phyloP scores from a whole-genome alignment of 2,888 invertebrate genomes.

The Biston stratarius region DNA sequence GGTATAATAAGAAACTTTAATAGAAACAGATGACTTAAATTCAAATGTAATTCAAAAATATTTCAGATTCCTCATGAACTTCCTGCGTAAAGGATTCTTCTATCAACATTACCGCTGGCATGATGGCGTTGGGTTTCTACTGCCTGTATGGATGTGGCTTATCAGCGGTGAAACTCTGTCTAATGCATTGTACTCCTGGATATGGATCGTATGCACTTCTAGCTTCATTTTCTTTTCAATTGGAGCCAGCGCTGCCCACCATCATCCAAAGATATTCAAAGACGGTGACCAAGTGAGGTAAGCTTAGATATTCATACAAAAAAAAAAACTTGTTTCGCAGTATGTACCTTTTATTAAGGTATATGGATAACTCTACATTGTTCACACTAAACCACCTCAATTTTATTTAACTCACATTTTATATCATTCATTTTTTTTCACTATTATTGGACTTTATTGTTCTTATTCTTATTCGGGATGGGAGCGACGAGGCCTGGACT shows the following conservation, averaged over 20 bases:
- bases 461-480: too few relatives aligned
- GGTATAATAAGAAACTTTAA: too few relatives aligned
- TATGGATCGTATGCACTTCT: conserved; percentile 81
- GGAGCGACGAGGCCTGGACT: too few relatives aligned
- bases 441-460: too few relatives aligned
- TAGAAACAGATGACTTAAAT: too few relatives aligned
- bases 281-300: conserved; percentile 81
- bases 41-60: background rate
- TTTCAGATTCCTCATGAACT: conserved; percentile 63
- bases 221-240: conserved; percentile 88
- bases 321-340: too few relatives aligned
- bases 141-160: conserved; percentile 76
- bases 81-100: conserved; percentile 62
- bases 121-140: conserved; percentile 64
- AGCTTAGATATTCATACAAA: too few relatives aligned
- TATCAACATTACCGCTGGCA: conserved; percentile 69
- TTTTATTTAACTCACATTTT: too few relatives aligned
- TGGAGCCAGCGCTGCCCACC: conserved; percentile 91
- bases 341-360: too few relatives aligned
- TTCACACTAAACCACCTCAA: too few relatives aligned
- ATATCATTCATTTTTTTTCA: too few relatives aligned
- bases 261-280: conserved; percentile 92
- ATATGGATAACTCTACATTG: too few relatives aligned
- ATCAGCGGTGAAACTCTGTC: conserved; percentile 61
- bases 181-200: conserved; percentile 81